Evolutionary conservation across 2,888 invertebrate genomes (phyloP), one percentile per base, ranked within the genome.

Genomic region (Spodoptera exigua): DNA sequence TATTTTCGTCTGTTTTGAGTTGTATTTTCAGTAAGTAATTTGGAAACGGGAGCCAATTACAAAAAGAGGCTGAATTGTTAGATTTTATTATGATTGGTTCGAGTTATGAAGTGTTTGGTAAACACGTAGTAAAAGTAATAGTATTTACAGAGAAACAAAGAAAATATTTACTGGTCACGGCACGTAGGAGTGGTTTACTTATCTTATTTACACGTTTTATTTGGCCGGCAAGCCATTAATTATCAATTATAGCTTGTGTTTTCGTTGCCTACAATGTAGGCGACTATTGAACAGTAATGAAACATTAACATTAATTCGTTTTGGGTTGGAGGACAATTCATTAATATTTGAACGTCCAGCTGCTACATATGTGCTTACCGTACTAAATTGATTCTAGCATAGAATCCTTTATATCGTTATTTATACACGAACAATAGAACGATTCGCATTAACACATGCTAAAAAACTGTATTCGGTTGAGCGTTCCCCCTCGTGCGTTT

Each of bases 401-500:
- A 35, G 32, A 52, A 52, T 18, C 36, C 43, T 54, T 47, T 74
- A 68, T 47, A 21, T 54, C 21, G 57, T 35, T 48, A 71, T 65
- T 64, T 59, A 46, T 51, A 36, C 16, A 44, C 11, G 21, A 34
- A 74, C 55, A 69, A 69, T 55, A 18, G 40, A 44, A 51, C 54
- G n/a, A 70, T 45, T 70, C 51, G 61, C 47, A 69, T 70, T 69
- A 47, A 14, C 53, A 14, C 14, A 44, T 32, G 40, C 37, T 53
- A 64, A 57, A 59, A 68, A 56, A 43, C 36, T 12, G 27, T 5
- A 9, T 13, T 39, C 32, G 46, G 56, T 62, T 62, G 37, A 27
- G 16, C 54, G 51, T 44, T 51, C 48, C 57, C 71, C 76, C 48
- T 66, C 36, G 41, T 53, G 61, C 61, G 52, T 73, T 72, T 48